Evolutionary conservation across 2,888 invertebrate species (phyloP), one percentile per base, ranked within the genome.

Genomic region (Argyresthia goedartella): DNA sequence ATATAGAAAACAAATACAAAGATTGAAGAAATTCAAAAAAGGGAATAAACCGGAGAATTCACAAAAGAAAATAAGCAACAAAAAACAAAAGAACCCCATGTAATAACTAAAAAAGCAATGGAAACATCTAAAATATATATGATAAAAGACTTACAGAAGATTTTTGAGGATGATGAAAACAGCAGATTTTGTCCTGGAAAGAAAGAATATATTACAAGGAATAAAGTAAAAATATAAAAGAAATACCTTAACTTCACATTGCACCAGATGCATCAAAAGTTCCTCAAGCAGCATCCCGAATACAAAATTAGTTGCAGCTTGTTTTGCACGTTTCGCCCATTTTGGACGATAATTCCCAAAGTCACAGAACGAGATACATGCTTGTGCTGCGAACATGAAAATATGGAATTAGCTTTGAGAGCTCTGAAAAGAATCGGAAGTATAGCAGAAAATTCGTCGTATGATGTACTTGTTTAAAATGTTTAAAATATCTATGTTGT

Each of bases 401-500:
- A 44, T 14, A 44, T 44, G 9, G 41, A 41, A 13, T 11, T 41
- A 41, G 13, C n/a, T 10, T 6, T 41, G 41, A 41, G 13, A 10
- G 9, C 41, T 13, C 41, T 41, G 13, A 13, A 41, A 6, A 41
- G 13, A 11, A 13, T 13, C 13, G 13, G 13, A 11, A 41, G 9
- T 11, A 41, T 41, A 41, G 11, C 41, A 13, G 41, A 25, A 25
- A 25, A 25, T 25, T 25, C 25, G 25, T 25, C 25, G 25, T 25
- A 25, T 25, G 25, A 25, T 25, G 25, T 25, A 25, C 25, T n/a
- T n/a, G n/a, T n/a, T n/a, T n/a, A n/a, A n/a, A n/a, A n/a, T n/a
- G n/a, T 34, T 43, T 51, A 48, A 48, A 44, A 44, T 42, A 8
- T 46, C 47, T 45, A 46, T 47, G 43, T 47, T 47, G 36, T 39